phyloP scores from a whole-genome alignment of 1,140 invertebrate genomes.

The Listronotus oregonensis region DNA sequence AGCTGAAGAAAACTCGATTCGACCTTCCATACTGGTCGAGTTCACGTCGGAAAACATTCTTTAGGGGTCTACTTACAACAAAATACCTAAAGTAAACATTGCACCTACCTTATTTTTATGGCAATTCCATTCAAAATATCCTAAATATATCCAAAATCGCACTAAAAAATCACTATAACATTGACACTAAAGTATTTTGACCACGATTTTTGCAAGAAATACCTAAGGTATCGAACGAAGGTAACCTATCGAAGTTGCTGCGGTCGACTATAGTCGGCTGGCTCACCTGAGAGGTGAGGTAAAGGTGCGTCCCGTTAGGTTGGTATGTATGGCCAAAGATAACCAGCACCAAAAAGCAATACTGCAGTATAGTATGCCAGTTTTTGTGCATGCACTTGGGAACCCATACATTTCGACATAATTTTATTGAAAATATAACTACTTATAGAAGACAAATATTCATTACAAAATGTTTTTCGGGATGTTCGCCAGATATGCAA shows the following conservation, averaged over 20 bases:
- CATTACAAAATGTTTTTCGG: too few species aligned
- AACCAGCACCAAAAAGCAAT: slow-evolving; percentile 10
- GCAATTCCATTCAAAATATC: slow-evolving; percentile 14
- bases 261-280: slow-evolving; percentile 35
- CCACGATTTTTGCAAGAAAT: slow-evolving; percentile 19
- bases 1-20: background rate
- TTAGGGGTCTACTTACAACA: background rate
- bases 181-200: slow-evolving; percentile 20
- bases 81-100: background rate
- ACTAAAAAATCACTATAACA: slow-evolving; percentile 12
- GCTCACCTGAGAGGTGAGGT: slow-evolving; percentile 44
- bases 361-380: too few species aligned
- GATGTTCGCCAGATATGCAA: too few species aligned
- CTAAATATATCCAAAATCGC: slow-evolving; percentile 16
- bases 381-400: too few species aligned
- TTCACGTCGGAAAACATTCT: slow-evolving; percentile 17
- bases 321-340: slow-evolving; percentile 37
- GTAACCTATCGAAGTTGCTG: slow-evolving; percentile 31
- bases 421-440: too few species aligned
- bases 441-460: too few species aligned
- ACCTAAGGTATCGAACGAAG: slow-evolving; percentile 27
- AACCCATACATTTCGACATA: too few species aligned
- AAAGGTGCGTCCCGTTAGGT: slow-evolving; percentile 50
- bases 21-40: slow-evolving; percentile 15
- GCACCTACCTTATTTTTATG: slow-evolving; percentile 7